Evolutionary conservation across 1,140 invertebrate genomes (phyloP).

Genomic region (Drosophila mauritiana): DNA sequence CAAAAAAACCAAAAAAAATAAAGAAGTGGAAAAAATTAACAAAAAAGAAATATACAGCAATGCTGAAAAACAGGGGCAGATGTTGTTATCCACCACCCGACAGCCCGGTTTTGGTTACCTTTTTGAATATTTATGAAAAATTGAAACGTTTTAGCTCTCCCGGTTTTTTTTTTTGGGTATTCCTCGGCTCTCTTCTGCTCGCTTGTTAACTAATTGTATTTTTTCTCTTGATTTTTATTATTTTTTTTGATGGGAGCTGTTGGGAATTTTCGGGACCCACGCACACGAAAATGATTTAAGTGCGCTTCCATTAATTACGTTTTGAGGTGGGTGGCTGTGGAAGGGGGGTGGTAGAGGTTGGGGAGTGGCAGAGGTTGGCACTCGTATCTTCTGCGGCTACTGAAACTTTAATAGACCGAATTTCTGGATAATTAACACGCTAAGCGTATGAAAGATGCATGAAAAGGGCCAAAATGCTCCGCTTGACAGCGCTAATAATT

Average conservation of each 20-base stretch:
- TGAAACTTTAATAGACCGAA: constrained; percentile 81
- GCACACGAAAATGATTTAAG: constrained; percentile 82
- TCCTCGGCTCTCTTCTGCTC: constrained; percentile 42
- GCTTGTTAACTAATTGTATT: constrained; percentile 82
- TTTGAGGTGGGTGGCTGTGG: constrained; percentile 6
- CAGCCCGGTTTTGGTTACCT: constrained; percentile 61
- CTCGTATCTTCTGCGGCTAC: constrained; percentile 33
- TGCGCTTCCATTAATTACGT: constrained; percentile 80
- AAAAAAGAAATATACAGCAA: constrained; percentile 5
- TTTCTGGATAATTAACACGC: constrained; percentile 81
- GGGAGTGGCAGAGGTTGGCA: neutral
- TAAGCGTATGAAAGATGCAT: constrained; percentile 76
- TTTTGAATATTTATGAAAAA: constrained; percentile 84
- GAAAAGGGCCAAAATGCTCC: constrained; percentile 36
- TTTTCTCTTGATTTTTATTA: constrained; percentile 31
- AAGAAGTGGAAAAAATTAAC: constrained; percentile 14
- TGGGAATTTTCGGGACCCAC: constrained; percentile 54
- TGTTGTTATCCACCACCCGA: constrained; percentile 52
- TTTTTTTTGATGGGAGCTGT: constrained; percentile 16
- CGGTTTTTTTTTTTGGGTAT: constrained; percentile 57
- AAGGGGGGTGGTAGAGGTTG: constrained; percentile 16
- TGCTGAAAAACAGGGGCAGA: constrained; percentile 51
- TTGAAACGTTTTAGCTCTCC: constrained; percentile 80
- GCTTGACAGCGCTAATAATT: constrained; percentile 60
- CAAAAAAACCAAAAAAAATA: constrained; percentile 2